Evolutionary conservation across 2,113 vertebrate species (phyloP), one percentile per base, ranked within the genome.

Genomic region (Herpailurus yagouaroundi): DNA sequence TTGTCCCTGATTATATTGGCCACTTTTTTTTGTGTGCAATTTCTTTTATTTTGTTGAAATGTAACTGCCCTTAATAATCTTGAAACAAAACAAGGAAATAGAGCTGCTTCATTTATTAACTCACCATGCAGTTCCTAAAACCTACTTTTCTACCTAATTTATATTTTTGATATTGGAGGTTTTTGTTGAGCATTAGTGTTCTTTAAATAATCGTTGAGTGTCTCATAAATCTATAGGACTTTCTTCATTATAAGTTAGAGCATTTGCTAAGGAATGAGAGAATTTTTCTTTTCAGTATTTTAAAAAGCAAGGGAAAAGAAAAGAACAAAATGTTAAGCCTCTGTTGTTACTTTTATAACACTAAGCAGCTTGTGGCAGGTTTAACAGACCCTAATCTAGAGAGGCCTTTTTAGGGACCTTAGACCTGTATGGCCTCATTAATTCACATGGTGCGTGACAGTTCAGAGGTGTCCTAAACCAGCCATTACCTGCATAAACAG

Each of bases 391-490:
- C 97, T 98, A 98, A 98, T 98, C 96, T 98, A 97, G 97, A 98
- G 96, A 89, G 77, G 95, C 97, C 94, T 98, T 99, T 98, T 98
- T 98, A 97, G 83, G 97, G 97, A 98, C 96, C 98, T 99, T 98
- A 98, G 98, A 98, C 98, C 98, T 98, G 85, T 91, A 97, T 87
- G 97, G 96, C 96, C 96, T 98, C 98, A 98, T 99, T 98, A 98
- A 99, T 99, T 99, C 98, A 98, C 96, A 98, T 55, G 66, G 80
- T 98, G 98, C 68, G 93, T 98, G 98, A 98, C 98, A 98, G 98
- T 98, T 98, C 98, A 98, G 98, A 98, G 98, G 98, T 98, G 98
- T 95, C 98, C 98, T 98, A 98, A 98, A 97, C 97, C 96, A 98
- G 60, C 38, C 91, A 89, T 98, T 98, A 97, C 96, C 96, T 98